Conservation (phyloP, 2,113 vertebrate species). For the Psettodes erumei region DNA sequence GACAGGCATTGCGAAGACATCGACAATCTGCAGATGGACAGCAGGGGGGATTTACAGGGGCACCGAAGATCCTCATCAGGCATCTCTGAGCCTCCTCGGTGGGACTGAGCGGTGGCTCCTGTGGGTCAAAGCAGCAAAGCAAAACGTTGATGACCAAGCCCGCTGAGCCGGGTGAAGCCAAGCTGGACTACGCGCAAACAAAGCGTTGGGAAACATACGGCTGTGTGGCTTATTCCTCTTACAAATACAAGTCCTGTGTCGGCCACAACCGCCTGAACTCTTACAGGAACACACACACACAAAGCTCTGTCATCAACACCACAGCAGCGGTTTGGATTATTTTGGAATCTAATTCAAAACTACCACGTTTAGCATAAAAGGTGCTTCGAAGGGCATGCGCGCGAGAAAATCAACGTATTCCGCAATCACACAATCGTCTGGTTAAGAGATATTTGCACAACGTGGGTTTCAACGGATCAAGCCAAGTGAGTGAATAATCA, state of each 20-base stretch:
- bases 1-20: slow-evolving; percentile 2
- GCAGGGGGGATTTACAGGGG: slow-evolving; percentile 85
- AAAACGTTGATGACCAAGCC: slow-evolving; percentile 63
- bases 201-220: background rate
- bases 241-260: background rate
- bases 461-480: background rate
- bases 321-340: slow-evolving; percentile 44
- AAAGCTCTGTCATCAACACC: slow-evolving; percentile 2
- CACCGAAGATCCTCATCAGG: slow-evolving; percentile 93
- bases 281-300: background rate
- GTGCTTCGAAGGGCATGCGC: slow-evolving; percentile 33
- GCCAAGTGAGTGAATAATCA: background rate
- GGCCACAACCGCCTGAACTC: background rate
- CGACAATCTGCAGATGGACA: slow-evolving; percentile 21
- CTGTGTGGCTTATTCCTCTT: background rate
- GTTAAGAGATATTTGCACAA: background rate
- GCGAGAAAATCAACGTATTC: background rate
- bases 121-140: slow-evolving; percentile 85
- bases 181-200: background rate
- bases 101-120: slow-evolving; percentile 86
- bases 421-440: background rate
- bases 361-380: slow-evolving; percentile 10
- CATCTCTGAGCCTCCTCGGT: slow-evolving; percentile 89
- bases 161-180: slow-evolving; percentile 7
- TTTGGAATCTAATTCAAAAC: slow-evolving; percentile 30